Evolutionary conservation across 2,888 invertebrate genomes (phyloP).

Genomic region (Pelosia muscerda): DNA sequence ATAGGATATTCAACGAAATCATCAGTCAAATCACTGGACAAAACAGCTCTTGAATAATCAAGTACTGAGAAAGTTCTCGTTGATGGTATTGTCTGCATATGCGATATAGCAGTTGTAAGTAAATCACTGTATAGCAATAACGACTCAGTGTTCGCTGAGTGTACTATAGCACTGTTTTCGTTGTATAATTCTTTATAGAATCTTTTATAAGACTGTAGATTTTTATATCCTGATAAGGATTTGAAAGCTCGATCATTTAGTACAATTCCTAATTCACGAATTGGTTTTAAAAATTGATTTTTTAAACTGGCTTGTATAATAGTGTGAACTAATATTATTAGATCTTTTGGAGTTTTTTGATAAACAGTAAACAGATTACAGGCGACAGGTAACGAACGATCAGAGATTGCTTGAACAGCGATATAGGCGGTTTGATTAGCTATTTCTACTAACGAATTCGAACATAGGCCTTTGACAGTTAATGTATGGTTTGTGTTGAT

Average conservation of each 20-base stretch:
- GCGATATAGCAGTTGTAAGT: slow-evolving; percentile 42
- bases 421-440: slow-evolving; percentile 86
- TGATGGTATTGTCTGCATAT: slow-evolving; percentile 46
- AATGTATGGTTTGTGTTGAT: slow-evolving; percentile 64
- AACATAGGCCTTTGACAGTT: slow-evolving; percentile 79
- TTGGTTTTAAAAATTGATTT: slow-evolving; percentile 34
- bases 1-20: slow-evolving; percentile 85
- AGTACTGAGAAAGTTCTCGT: slow-evolving; percentile 71
- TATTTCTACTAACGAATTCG: slow-evolving; percentile 81
- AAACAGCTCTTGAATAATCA: slow-evolving; percentile 82
- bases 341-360: slow-evolving; percentile 64
- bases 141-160: slow-evolving; percentile 72
- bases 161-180: slow-evolving; percentile 43
- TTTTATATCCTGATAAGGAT: slow-evolving; percentile 40
- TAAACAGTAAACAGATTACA: slow-evolving; percentile 66
- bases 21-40: slow-evolving; percentile 74
- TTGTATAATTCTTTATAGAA: slow-evolving; percentile 67
- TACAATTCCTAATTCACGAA: slow-evolving; percentile 36
- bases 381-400: slow-evolving; percentile 43
- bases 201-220: slow-evolving; percentile 57
- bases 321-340: slow-evolving; percentile 51
- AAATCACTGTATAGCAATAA: slow-evolving; percentile 80
- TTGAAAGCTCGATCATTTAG: slow-evolving; percentile 61
- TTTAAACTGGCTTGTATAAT: slow-evolving; percentile 54
- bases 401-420: slow-evolving; percentile 59